Evolutionary conservation across 1,140 invertebrate genomes (phyloP), one percentile per base, ranked within the genome.

Genomic region (Tetramorium parvispinum): DNA sequence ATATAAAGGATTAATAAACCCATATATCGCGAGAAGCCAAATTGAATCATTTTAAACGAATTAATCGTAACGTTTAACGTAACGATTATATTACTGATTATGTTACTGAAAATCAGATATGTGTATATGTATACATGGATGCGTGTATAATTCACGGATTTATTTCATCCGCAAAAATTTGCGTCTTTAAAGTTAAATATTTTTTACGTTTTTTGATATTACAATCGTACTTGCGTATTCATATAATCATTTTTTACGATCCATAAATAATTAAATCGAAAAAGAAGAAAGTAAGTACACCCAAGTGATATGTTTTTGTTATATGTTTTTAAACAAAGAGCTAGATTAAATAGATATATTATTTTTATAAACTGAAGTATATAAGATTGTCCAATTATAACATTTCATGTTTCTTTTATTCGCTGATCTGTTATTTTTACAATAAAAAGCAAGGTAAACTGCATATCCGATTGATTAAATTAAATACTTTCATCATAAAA

Each of bases 331-430:
- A 77, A 37, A 5, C 24, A 63, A 32, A 18, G 6, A 63, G 63
- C 18, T 11, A 11, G 1, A 21, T 77, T 76, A 59, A 61, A n/a
- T 18, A 37, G 6, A 46, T 13, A 49, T 32, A n/a, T 24, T 55
- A 63, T 65, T 49, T 63, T 16, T 78, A 5, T 46, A 65, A 78
- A 2, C 18, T n/a, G 1, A 16, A 78, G 2, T 32, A 43, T 13
- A n/a, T 32, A 27, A 37, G 63, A 65, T 77, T 77, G 46, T 61
- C 18, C 43, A 16, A 46, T 59, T 27, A 63, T 7, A 61, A 43
- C 61, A 78, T 78, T 46, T 65, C 0, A 43, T 2, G 97, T 89
- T 11, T 94, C 94, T 88, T 96, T 93, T 2, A 97, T 11, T 53
- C 46, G 13, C 10, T 16, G n/a, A 0, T 73, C 5, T 77, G 10